Evolutionary conservation across 2,113 vertebrate genomes (phyloP).

Genomic region (Donacobius atricapilla): DNA sequence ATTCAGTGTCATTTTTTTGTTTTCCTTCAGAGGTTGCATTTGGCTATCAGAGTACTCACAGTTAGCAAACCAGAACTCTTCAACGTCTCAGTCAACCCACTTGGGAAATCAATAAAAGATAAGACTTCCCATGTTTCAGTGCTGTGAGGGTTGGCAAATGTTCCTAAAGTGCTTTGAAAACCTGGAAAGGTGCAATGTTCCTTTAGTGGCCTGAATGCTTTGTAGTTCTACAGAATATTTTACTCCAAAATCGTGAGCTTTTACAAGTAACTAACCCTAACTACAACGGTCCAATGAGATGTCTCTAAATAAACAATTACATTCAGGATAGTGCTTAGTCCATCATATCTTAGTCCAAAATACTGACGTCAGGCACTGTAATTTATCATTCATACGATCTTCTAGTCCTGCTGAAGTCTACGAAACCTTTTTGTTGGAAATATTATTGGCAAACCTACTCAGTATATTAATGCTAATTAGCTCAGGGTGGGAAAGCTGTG

Average conservation of each 20-base stretch:
- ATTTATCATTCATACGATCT: background rate
- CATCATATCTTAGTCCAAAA: background rate
- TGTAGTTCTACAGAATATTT: background rate
- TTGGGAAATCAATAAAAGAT: conserved; percentile 20
- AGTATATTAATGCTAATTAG: background rate
- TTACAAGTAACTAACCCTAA: background rate
- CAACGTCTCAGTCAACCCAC: background rate
- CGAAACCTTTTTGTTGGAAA: background rate
- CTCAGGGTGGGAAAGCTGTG: background rate
- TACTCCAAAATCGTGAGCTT: background rate
- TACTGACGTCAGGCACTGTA: background rate
- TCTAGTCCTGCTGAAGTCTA: background rate
- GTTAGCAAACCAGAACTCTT: background rate
- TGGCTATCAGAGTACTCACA: background rate
- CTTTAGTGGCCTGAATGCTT: background rate
- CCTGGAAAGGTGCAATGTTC: background rate
- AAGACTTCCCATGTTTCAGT: background rate
- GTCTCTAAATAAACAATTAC: background rate
- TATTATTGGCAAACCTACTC: background rate
- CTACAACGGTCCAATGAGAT: background rate
- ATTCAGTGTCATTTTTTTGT: background rate
- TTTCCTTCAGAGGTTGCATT: background rate
- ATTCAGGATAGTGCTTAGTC: background rate
- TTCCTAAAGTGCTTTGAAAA: background rate
- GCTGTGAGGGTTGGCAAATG: background rate